Evolutionary conservation across 1,140 invertebrate species (phyloP).

Genomic region (Brachionus asplanchnoidis): DNA sequence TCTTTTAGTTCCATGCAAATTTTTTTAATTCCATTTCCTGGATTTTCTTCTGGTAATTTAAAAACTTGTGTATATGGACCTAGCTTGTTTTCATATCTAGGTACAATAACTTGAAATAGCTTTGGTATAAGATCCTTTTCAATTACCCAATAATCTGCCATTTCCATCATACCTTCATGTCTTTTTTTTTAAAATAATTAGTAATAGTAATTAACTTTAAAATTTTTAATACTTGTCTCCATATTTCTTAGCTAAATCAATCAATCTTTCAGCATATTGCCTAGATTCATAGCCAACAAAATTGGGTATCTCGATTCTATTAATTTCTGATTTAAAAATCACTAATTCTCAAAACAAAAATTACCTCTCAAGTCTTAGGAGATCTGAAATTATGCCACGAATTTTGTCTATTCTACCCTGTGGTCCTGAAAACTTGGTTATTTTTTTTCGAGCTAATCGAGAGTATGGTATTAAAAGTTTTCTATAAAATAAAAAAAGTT

Average conservation of each 20-base stretch:
- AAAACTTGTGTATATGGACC: constrained; percentile 41
- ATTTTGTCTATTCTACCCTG: constrained; percentile 39
- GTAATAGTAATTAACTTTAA: background rate
- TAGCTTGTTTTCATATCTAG: constrained; percentile 6
- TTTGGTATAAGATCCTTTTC: constrained; percentile 40
- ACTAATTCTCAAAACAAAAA: background rate
- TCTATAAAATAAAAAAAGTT: background rate
- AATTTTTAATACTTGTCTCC: constrained; percentile 32
- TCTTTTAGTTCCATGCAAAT: constrained; percentile 37
- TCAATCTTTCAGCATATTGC: constrained; percentile 42
- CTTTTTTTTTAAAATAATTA: background rate
- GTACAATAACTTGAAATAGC: constrained; percentile 41
- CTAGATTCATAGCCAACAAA: constrained; percentile 39
- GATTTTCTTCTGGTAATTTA: constrained; percentile 24
- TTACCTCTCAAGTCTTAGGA: background rate
- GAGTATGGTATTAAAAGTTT: constrained; percentile 37
- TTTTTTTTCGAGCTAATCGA: constrained; percentile 20
- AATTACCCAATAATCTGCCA: constrained; percentile 40
- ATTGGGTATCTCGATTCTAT: constrained; percentile 37
- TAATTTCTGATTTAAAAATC: background rate
- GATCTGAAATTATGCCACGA: background rate
- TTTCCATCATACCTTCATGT: constrained; percentile 42
- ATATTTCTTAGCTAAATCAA: constrained; percentile 42
- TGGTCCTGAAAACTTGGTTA: constrained; percentile 27
- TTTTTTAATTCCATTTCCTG: constrained; percentile 8